Evolutionary conservation across 2,113 vertebrate genomes (phyloP), one percentile per base, ranked within the genome.

Genomic region (Bufo gargarizans): DNA sequence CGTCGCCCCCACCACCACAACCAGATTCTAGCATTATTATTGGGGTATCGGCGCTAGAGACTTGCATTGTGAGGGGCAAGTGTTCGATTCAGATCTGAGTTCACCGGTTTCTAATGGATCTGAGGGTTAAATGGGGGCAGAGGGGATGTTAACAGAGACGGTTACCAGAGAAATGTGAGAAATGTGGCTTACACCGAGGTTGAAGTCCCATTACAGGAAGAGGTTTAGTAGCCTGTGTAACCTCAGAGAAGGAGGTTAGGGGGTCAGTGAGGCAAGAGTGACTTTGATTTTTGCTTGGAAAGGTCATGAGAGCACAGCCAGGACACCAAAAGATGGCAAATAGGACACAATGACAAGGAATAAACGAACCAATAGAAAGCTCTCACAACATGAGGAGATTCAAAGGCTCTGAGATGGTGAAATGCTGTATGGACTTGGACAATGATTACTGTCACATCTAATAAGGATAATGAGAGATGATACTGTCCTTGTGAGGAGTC

Each of bases 131-230:
- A 65, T 55, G 61, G 76, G 93, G 92, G 9, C 82, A 84, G 87
- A 93, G 93, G 20, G 90, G 94, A 92, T 86, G 89, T 92, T 91
- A 92, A 91, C 92, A 89, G 92, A 58, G 89, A 59, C 16, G 2
- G 79, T 84, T 43, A 86, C 55, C 88, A 86, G 78, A 91, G 91
- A 93, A 93, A 93, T 47, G 19, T 90, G 92, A 90, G 50, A 65
- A 89, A 50, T n/a, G 6, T 92, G 91, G 85, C 65, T 33, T 1
- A 79, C 92, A 90, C 84, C 55, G 22, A 88, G 88, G 82, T 83
- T 85, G 91, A 90, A 91, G 91, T 87, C 86, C 86, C 77, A 56
- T 53, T 55, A 85, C 33, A 22, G 58, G 49, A 86, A 33, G 55
- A 87, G 22, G 86, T 55, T 59, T 49, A 13, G 49, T 43, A 45